A percentile compares a stretch with the other conserved stretches of the same genome.
phyloP scores from a whole-genome alignment of 2,888 invertebrate species.

The Campoletis raptor region DNA sequence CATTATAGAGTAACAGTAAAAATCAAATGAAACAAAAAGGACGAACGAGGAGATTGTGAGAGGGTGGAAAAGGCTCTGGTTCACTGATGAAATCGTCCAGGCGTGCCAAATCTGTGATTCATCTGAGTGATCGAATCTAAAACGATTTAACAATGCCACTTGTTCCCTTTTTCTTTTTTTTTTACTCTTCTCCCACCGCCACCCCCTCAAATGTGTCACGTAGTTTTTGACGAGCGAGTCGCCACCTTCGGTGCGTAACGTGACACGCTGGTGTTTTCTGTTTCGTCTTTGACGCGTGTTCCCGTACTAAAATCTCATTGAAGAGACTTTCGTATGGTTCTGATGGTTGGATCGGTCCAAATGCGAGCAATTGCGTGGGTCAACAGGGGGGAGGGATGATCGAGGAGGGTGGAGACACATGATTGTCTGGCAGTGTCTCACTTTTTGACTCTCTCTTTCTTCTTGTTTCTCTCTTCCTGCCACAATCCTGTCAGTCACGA shows the following conservation, averaged over 20 bases:
- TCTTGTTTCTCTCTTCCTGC: constrained; percentile 29
- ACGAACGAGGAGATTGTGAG: constrained; percentile 3
- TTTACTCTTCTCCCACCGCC: neutral
- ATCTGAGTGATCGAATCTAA: constrained; percentile 74
- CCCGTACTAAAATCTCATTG: constrained; percentile 58
- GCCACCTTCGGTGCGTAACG: constrained; percentile 72
- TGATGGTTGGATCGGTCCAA: constrained; percentile 14
- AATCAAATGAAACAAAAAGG: neutral
- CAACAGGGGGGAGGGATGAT: constrained; percentile 3
- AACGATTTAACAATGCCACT: constrained; percentile 82
- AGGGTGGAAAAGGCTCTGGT: constrained; percentile 12
- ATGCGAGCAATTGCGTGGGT: constrained; percentile 39
- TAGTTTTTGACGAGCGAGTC: constrained; percentile 72
- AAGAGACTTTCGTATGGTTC: constrained; percentile 53
- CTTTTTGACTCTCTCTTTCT: neutral
- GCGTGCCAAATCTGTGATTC: constrained; percentile 74
- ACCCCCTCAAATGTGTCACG: constrained; percentile 73
- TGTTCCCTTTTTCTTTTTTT: constrained; percentile 72
- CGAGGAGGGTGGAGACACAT: neutral
- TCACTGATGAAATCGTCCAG: constrained; percentile 62
- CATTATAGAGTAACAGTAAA: too few species aligned
- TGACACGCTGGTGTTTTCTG: constrained; percentile 76
- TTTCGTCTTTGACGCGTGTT: constrained; percentile 73
- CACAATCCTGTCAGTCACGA: constrained; percentile 81
- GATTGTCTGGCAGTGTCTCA: constrained; percentile 70